Evolutionary conservation across 2,797 vertebrate species (phyloP).

Genomic region (Australoheros facetus): DNA sequence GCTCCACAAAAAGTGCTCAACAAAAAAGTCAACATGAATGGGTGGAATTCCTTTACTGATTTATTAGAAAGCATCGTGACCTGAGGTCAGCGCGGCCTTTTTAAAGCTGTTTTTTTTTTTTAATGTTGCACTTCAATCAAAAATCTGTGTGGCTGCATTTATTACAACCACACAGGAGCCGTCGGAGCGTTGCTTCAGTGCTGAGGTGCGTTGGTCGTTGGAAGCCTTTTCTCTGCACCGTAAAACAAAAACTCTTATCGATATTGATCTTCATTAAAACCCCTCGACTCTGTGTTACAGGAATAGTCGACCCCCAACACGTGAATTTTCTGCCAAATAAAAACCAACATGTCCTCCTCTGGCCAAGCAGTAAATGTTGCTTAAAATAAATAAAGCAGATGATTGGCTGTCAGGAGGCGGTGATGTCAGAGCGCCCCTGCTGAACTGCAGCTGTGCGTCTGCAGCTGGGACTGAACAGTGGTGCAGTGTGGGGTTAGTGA

Average conservation of each 20-base stretch:
- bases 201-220: background rate
- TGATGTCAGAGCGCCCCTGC: constrained; percentile 62
- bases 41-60: background rate
- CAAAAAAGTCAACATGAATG: background rate
- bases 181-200: background rate
- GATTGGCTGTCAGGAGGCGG: constrained; percentile 47
- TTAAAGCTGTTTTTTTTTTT: background rate
- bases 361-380: constrained; percentile 17
- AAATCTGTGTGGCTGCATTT: background rate
- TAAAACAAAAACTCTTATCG: rapidly evolving
- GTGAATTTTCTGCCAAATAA: background rate
- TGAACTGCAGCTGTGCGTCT: constrained; percentile 51
- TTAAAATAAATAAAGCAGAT: constrained; percentile 55
- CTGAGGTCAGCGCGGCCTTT: background rate
- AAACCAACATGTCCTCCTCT: constrained; percentile 7
- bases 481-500: constrained; percentile 47
- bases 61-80: background rate
- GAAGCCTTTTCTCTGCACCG: background rate
- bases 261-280: background rate
- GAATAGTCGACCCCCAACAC: background rate
- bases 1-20: background rate
- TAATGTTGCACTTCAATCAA: background rate
- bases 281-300: background rate
- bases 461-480: constrained; percentile 48
- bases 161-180: background rate